Evolutionary conservation across 1,140 invertebrate species (phyloP).

Genomic region (Diabrotica virgifera): DNA sequence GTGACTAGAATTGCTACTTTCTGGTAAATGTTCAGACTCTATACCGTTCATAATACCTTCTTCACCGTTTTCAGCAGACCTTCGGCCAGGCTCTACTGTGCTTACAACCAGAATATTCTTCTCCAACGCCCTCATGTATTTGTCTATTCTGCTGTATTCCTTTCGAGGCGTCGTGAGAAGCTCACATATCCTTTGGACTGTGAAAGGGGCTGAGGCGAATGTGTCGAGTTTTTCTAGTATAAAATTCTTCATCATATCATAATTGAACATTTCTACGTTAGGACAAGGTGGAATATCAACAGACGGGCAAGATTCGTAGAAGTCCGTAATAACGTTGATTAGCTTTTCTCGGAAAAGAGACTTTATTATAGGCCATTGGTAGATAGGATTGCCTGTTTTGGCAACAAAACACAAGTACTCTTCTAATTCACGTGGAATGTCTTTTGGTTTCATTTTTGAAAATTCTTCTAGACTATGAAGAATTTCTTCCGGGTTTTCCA

Average conservation of each 20-base stretch:
- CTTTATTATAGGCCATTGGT: constrained; percentile 87
- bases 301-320: constrained; percentile 74
- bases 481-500: constrained; percentile 85
- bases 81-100: constrained; percentile 81
- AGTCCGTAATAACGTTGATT: constrained; percentile 80
- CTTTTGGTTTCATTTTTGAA: constrained; percentile 74
- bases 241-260: constrained; percentile 82
- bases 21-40: constrained; percentile 50
- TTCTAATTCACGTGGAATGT: constrained; percentile 85
- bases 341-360: constrained; percentile 85
- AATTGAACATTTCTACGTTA: constrained; percentile 89
- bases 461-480: constrained; percentile 80
- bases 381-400: constrained; percentile 90
- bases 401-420: constrained; percentile 89
- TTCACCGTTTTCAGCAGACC: constrained; percentile 63
- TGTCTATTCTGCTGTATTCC: constrained; percentile 93
- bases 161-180: constrained; percentile 85
- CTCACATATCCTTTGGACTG: constrained; percentile 93
- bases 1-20: constrained; percentile 58
- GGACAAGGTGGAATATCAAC: constrained; percentile 72
- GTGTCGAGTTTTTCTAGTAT: constrained; percentile 81
- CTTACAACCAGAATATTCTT: constrained; percentile 94
- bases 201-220: constrained; percentile 89
- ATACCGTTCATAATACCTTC: constrained; percentile 61
- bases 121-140: constrained; percentile 92